phyloP scores from a whole-genome alignment of 2,113 vertebrate species.

The Illadopsis cleaveri region DNA sequence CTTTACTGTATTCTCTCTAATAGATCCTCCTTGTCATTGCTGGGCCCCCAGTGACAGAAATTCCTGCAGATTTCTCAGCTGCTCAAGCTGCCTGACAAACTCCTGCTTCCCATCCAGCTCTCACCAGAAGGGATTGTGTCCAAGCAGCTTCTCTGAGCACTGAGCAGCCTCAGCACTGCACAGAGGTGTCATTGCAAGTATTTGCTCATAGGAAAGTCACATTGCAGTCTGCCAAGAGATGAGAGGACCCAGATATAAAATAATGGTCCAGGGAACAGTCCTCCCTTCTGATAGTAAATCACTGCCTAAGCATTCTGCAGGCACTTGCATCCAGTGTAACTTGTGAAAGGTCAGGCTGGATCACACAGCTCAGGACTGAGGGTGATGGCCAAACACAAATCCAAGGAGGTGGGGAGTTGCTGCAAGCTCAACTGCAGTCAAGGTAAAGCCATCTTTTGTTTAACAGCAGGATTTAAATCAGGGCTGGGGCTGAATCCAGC shows the following conservation, averaged over 20 bases:
- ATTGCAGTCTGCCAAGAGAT: background rate
- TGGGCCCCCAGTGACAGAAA: background rate
- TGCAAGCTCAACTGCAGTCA: background rate
- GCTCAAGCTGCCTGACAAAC: background rate
- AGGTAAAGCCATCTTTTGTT: background rate
- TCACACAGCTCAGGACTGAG: slow-evolving; percentile 2
- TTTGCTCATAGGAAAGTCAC: background rate
- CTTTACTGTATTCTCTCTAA: slow-evolving; percentile 81
- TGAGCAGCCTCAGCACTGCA: background rate
- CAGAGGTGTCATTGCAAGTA: background rate
- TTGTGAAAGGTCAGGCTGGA: slow-evolving; percentile 37
- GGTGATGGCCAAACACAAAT: background rate
- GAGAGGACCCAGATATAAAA: background rate
- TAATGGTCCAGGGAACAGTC: background rate
- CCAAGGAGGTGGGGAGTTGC: background rate
- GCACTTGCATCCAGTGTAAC: background rate
- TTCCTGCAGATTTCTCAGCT: slow-evolving; percentile 22
- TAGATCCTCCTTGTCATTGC: slow-evolving; percentile 62
- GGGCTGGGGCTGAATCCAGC: slow-evolving; percentile 30
- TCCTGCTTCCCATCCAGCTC: background rate
- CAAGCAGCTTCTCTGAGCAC: background rate
- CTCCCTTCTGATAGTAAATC: background rate
- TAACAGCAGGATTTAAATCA: slow-evolving; percentile 3
- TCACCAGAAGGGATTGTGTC: background rate
- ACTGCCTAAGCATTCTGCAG: background rate